These are phyloP conservation scores for Hippocampus guttulatus DNA, from an alignment of 2,113 vertebrate genomes.

Conservation along the genomic window DNA sequence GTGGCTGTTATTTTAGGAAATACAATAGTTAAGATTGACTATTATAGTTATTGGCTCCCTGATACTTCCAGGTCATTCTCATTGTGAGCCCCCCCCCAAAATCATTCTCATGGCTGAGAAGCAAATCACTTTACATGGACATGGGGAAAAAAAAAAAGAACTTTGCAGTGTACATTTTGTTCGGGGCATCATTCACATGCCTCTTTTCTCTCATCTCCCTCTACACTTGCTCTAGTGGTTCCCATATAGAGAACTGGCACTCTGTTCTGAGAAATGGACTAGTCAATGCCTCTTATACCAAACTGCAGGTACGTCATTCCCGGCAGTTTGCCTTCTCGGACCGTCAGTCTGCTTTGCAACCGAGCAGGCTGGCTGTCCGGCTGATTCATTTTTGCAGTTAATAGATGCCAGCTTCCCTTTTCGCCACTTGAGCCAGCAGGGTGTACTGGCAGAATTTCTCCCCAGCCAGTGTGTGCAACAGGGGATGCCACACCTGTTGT, in stretches of 20 bases:
- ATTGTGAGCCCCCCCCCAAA: neutral
- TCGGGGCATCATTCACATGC: conserved; percentile 27
- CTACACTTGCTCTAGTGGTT: conserved; percentile 81
- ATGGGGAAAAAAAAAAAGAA: neutral
- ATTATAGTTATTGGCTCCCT: neutral
- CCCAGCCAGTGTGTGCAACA: conserved; percentile 44
- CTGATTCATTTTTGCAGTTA: conserved; percentile 68
- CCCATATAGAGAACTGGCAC: conserved; percentile 99
- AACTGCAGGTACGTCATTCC: conserved; percentile 86
- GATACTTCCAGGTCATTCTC: neutral
- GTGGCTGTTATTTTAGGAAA: neutral
- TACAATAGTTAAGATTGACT: too few relatives aligned
- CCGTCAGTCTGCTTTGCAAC: conserved; percentile 41
- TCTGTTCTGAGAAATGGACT: conserved; percentile 98
- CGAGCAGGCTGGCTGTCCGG: conserved; percentile 55
- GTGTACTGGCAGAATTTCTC: conserved; percentile 46
- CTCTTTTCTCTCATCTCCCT: conserved; percentile 46
- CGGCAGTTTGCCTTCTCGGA: conserved; percentile 57
- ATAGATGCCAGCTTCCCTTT: conserved; percentile 62
- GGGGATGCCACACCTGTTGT: conserved; percentile 39
- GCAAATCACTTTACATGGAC: neutral
- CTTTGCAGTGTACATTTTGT: neutral
- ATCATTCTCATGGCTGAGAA: neutral
- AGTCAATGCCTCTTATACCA: conserved; percentile 99
- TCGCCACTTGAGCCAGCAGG: conserved; percentile 38